Conservation (phyloP, 2,888 invertebrate genomes). For the Elegia similella region DNA sequence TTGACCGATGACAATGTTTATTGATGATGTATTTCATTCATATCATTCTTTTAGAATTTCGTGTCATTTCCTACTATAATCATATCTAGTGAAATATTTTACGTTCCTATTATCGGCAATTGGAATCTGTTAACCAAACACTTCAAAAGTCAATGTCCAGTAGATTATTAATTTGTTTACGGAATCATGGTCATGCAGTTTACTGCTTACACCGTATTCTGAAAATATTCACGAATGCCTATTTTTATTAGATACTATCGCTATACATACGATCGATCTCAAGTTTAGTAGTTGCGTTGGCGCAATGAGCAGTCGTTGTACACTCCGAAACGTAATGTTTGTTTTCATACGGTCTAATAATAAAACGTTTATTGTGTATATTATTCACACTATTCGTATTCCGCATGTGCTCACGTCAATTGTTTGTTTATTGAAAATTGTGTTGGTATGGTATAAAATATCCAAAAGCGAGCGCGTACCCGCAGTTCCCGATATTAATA, state of each 20-base stretch:
- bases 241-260: constrained; percentile 3
- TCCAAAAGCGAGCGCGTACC: constrained; percentile 49
- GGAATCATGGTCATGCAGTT: not conserved
- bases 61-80: too few species aligned
- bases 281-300: constrained; percentile 1
- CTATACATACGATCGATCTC: not conserved
- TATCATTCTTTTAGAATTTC: too few species aligned
- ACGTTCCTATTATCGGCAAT: not conserved
- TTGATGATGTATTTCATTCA: too few species aligned
- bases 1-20: too few species aligned
- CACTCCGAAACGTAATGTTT: constrained; percentile 12
- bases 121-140: not conserved
- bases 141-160: not conserved
- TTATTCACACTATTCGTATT: constrained; percentile 12
- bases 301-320: constrained; percentile 8
- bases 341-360: constrained; percentile 18
- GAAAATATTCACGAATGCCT: not conserved
- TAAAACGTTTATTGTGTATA: constrained; percentile 14
- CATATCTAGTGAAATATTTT: not conserved
- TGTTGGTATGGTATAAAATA: constrained; percentile 57
- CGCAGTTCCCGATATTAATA: constrained; percentile 51
- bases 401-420: constrained; percentile 36
- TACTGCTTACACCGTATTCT: not conserved
- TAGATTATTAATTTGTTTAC: constrained; percentile 7
- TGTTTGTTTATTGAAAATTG: constrained; percentile 61